Base-by-base conservation (phyloP, 2,888 invertebrate genomes). In the Apamea monoglypha region DNA sequence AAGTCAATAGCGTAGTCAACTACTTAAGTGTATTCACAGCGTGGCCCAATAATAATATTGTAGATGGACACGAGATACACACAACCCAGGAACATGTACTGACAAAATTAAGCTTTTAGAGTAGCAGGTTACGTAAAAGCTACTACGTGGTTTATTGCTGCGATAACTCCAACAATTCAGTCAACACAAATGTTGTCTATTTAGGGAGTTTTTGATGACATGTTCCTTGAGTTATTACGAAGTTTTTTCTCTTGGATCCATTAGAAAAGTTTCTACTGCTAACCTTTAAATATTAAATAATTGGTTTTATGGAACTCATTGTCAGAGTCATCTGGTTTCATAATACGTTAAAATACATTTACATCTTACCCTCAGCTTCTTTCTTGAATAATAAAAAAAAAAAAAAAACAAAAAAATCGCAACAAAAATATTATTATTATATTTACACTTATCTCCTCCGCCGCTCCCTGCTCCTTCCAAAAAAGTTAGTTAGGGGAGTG, bases 361-460 rank as follows among this genome's bases (percentile, higher is more conserved):
- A 32, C 56, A 53, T 56, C 71, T 83, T 83, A 72, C 63, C 36
- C n/a, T 63, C 10, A 70, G 18, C 16, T 61, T 50, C 29, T 12
- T 59, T 72, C 50, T 56, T 56, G 36, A 66, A 5, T n/a, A 36
- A 59, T 32, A 5, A 69, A 67, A 72, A 68, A 36, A 78, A 56
- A 10, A 69, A 78, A n/a, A 59, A 63, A 76, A 76, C 18, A 74
- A 75, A 67, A 56, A 74, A 70, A 53, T n/a, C 1, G 12, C n/a
- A n/a, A 64, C 64, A 64, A 21, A 76, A 74, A 66, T 47, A 76
- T 53, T 72, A 71, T 63, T 44, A 56, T 44, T 59, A 72, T 87
- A 90, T 90, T 92, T 92, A 91, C 85, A 89, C 91, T 93, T 92
- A 92, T 81, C 86, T 88, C 89, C 80, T 88, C 87, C 81, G 80